These are phyloP conservation scores for Rhea pennata DNA, from an alignment of 2,113 vertebrate genomes.

Conservation along the genomic window DNA sequence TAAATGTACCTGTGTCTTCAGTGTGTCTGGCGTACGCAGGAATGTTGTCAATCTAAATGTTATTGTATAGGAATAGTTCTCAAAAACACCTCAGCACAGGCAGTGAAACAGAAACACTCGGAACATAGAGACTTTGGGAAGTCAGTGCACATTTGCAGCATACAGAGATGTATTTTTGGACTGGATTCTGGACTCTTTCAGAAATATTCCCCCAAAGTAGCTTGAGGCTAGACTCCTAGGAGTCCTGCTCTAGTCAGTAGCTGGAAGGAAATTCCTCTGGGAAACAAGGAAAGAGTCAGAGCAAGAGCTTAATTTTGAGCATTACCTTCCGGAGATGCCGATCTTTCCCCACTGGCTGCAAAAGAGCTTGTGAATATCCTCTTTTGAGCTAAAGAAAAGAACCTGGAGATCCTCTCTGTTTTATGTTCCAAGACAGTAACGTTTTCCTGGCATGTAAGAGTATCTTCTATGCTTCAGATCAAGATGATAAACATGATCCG, in stretches of 20 bases:
- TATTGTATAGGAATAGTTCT: background rate
- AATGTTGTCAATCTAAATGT: background rate
- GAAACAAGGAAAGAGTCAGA: background rate
- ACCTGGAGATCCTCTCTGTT: background rate
- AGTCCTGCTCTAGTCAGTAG: background rate
- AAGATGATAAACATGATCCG: background rate
- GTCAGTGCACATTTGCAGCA: background rate
- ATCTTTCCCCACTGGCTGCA: background rate
- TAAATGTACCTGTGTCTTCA: fast-evolving
- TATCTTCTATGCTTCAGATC: background rate
- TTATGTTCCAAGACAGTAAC: background rate
- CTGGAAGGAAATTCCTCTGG: background rate
- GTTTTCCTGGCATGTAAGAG: background rate
- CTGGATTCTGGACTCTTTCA: background rate
- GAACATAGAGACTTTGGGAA: background rate
- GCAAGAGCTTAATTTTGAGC: background rate
- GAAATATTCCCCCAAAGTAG: background rate
- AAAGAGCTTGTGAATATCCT: background rate
- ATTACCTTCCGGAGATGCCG: background rate
- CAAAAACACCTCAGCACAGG: background rate
- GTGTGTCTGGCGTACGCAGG: background rate
- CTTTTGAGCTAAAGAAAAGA: background rate
- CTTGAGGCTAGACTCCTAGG: background rate
- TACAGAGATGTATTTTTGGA: background rate
- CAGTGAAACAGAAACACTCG: background rate